Conservation (phyloP, 2,113 vertebrate genomes). For the Tricholaema leucomelas region DNA sequence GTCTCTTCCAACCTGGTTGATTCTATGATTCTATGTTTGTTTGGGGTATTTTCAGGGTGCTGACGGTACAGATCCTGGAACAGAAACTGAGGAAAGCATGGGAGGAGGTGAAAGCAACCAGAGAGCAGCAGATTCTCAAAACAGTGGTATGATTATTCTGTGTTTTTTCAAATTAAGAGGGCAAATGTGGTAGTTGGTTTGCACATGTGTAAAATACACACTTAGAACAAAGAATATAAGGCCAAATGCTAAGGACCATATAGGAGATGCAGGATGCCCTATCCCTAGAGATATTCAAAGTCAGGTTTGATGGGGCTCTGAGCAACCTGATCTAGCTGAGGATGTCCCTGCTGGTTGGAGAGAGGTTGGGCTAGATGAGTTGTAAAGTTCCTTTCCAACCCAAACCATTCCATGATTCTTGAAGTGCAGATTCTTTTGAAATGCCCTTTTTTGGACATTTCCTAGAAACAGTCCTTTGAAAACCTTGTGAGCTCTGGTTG, state of each 20-base stretch:
- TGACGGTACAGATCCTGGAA: conserved; percentile 91
- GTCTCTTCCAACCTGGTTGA: no score
- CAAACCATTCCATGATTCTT: neutral
- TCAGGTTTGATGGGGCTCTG: no score
- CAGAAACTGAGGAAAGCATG: conserved; percentile 95
- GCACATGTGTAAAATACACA: neutral
- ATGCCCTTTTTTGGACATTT: neutral
- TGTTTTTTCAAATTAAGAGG: neutral
- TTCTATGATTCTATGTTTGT: neutral
- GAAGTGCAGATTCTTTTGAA: neutral
- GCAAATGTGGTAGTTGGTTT: neutral
- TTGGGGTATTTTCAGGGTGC: conserved; percentile 76
- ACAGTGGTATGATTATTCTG: conserved; percentile 78
- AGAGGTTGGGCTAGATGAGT: no score
- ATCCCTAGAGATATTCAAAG: no score
- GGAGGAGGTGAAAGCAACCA: conserved; percentile 90
- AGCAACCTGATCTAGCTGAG: no score
- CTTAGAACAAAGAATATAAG: neutral
- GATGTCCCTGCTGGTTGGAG: no score
- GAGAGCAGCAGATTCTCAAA: conserved; percentile 90
- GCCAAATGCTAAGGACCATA: neutral
- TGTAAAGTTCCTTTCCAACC: no score
- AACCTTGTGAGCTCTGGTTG: neutral
- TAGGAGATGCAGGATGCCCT: no score
- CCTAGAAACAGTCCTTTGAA: neutral